Evolutionary conservation across 1,140 invertebrate genomes (phyloP).

Genomic region (Lepeophtheirus salmonis): DNA sequence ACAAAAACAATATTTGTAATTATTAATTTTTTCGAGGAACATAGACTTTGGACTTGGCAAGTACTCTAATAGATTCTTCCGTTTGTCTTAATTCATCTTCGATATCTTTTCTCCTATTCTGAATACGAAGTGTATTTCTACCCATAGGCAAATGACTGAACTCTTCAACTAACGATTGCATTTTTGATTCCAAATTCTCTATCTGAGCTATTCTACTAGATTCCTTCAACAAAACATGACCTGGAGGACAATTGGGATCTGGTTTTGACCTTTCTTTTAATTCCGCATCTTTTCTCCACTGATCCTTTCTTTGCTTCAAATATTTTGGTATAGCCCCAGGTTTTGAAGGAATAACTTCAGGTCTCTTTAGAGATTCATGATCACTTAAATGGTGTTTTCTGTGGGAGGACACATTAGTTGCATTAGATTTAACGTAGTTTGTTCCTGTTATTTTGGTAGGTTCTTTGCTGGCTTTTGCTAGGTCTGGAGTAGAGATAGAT

Average conservation of each 20-base stretch:
- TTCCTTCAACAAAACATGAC: not conserved
- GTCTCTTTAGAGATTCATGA: not conserved
- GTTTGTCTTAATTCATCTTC: not conserved
- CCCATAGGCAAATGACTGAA: not conserved
- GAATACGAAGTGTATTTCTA: not conserved
- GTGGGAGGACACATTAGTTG: not conserved
- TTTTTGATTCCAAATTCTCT: not conserved
- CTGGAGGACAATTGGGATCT: constrained; percentile 6
- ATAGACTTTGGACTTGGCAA: not conserved
- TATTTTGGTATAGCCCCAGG: constrained; percentile 2
- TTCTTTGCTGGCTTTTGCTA: no score
- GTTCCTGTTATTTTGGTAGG: not conserved
- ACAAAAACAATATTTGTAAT: no score
- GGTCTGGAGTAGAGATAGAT: not conserved
- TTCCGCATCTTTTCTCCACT: constrained; percentile 7
- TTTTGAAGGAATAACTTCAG: not conserved
- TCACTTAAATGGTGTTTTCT: not conserved
- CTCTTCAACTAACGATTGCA: not conserved
- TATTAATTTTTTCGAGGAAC: not conserved
- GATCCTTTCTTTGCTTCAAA: not conserved
- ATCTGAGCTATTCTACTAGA: not conserved
- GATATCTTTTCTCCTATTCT: not conserved
- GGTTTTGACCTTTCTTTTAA: not conserved
- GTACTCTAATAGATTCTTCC: not conserved
- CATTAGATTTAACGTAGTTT: not conserved